These are phyloP conservation scores for Trididemnum nubilum DNA, from an alignment of 23 tunicate genomes.

Conservation along the genomic window DNA sequence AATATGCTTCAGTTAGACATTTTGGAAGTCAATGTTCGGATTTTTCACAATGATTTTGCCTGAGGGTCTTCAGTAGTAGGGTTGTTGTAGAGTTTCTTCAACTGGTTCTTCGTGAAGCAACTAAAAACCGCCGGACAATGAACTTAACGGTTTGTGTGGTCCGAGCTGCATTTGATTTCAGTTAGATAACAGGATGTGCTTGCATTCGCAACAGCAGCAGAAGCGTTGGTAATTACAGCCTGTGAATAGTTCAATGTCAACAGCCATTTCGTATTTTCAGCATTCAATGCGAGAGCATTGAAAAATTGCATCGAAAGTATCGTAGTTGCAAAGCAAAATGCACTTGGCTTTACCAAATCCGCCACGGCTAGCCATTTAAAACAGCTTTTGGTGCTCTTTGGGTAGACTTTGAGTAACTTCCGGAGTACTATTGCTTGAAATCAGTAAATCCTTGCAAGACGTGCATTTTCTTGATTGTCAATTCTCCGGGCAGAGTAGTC, in stretches of 20 bases:
- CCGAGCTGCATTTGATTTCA: background rate
- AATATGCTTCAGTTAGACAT: background rate
- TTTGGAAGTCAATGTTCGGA: constrained; percentile 8
- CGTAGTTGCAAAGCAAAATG: constrained; percentile 32
- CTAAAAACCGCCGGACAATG: constrained; percentile 15
- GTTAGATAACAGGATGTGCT: background rate
- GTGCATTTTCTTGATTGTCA: background rate
- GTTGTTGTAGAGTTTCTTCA: background rate
- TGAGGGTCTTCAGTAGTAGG: background rate
- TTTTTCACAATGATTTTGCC: background rate
- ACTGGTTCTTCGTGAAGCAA: constrained; percentile 26
- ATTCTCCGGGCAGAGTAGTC: constrained; percentile 24
- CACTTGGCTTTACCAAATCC: constrained; percentile 30
- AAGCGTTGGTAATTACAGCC: background rate
- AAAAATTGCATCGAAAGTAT: constrained; percentile 22
- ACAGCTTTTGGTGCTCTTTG: constrained; percentile 14
- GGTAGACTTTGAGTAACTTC: background rate
- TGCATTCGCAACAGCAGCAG: constrained; percentile 2
- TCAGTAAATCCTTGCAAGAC: constrained; percentile 24
- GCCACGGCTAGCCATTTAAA: constrained; percentile 36
- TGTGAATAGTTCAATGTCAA: background rate
- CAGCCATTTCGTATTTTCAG: background rate
- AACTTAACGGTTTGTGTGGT: constrained; percentile 1
- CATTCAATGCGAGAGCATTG: constrained; percentile 4
- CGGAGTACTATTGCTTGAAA: background rate